Evolutionary conservation across 2,888 invertebrate species (phyloP), one percentile per base, ranked within the genome.

Genomic region (Ectobius pallidus): DNA sequence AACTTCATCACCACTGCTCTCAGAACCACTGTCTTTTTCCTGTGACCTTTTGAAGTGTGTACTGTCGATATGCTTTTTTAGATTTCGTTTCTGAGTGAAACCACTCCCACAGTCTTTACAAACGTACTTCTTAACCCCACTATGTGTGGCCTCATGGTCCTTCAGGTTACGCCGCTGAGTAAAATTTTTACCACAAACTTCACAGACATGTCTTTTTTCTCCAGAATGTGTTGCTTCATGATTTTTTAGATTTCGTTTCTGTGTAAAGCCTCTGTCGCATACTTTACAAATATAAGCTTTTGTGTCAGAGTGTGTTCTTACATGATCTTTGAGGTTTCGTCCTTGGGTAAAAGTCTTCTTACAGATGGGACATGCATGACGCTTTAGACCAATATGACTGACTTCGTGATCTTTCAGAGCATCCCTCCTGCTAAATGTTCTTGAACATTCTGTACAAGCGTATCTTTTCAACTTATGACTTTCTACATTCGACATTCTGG

Each of bases 141-240:
- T 39, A 27, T 65, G 65, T 18, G 42, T 65, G 20, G n/a, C 22
- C 39, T 65, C 44, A 27, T 65, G 65, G n/a, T 44, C 42, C 20
- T 65, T 65, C 39, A 65, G 39, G 39, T 65, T 65, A n/a, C 58
- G 58, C n/a, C 58, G 22, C 18, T 58, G 27, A 3, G 58, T 58
- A 18, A 58, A 58, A 11, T 58, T 25, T 25, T 58, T 58, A 32
- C 30, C 58, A 20, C 58, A 58, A 14, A 30, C 18, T 1, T 1
- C 3, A 58, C 58, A 58, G 11, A 25, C 27, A 58, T 58, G 58
- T 7, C 30, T 27, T 16, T 30, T 58, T n/a, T 30, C 58, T 1
- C 30, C 58, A 2, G 58, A 58, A 30, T 58, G 58, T 30, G 58
- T 58, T 14, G 58, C 58, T 30, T 30, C n/a, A 11, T 58, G 58